Conservation (phyloP, 2,888 invertebrate species). For the Pantelozetes paolii region DNA sequence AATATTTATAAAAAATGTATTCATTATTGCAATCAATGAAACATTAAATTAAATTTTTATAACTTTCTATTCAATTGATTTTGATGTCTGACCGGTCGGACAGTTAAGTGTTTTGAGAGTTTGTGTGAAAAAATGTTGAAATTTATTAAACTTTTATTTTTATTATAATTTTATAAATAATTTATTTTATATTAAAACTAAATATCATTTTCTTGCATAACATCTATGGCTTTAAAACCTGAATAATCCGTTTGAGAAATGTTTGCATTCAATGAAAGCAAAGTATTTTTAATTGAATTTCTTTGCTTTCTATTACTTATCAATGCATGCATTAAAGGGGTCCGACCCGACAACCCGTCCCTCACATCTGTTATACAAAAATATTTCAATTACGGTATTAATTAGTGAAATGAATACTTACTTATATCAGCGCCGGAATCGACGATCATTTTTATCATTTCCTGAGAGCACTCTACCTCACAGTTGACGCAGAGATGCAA, state of each 20-base stretch:
- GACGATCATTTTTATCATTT: slow-evolving; percentile 7
- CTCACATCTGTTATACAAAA: slow-evolving; percentile 18
- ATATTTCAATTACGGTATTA: neutral
- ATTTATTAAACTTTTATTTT: no score
- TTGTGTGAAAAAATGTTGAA: no score
- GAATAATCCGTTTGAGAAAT: slow-evolving; percentile 21
- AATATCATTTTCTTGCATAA: slow-evolving; percentile 25
- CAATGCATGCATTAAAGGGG: slow-evolving; percentile 19
- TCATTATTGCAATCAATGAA: no score
- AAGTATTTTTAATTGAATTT: neutral
- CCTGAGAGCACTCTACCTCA: neutral
- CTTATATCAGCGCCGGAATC: slow-evolving; percentile 20
- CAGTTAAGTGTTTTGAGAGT: no score
- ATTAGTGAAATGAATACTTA: slow-evolving; percentile 1
- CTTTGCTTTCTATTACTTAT: slow-evolving; percentile 8
- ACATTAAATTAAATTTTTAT: no score
- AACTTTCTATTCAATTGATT: no score
- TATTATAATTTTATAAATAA: neutral
- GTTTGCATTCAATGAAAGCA: neutral
- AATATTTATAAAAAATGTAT: no score
- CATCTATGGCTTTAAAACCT: slow-evolving; percentile 7
- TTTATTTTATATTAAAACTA: neutral
- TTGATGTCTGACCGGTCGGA: no score
- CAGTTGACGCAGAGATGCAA: slow-evolving; percentile 1
- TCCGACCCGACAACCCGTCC: slow-evolving; percentile 23